Conservation (phyloP, 1,140 invertebrate genomes). For the Xylocopa sonorina region DNA sequence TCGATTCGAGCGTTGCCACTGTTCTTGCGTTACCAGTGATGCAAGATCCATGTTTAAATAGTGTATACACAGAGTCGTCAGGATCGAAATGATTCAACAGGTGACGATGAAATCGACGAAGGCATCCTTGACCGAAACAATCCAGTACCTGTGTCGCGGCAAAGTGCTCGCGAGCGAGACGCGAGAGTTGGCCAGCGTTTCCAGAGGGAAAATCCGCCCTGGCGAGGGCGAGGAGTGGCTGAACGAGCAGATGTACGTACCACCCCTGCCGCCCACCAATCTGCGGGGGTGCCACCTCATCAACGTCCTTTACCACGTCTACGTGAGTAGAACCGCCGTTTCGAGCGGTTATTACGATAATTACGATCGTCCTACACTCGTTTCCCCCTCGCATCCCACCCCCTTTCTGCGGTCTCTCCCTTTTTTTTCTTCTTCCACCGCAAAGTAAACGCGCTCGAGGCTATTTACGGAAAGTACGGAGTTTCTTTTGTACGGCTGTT, state of each 20-base stretch:
- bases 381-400: too few relatives aligned
- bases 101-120: constrained; percentile 82
- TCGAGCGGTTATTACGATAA: background rate
- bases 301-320: constrained; percentile 96
- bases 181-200: constrained; percentile 91
- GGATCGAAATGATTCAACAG: constrained; percentile 55
- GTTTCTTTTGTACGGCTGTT: background rate
- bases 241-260: constrained; percentile 95
- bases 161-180: constrained; percentile 94
- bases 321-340: constrained; percentile 86
- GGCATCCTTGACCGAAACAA: constrained; percentile 86
- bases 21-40: background rate
- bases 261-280: constrained; percentile 96
- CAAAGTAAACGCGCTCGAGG: background rate
- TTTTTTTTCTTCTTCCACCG: background rate
- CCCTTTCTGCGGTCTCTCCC: constrained; percentile 9
- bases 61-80: background rate
- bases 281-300: constrained; percentile 97
- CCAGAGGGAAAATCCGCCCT: constrained; percentile 91
- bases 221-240: constrained; percentile 93
- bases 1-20: too few relatives aligned
- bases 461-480: background rate
- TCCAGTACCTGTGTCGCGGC: constrained; percentile 93
- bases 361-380: too few relatives aligned
- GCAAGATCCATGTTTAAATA: constrained; percentile 6